Conservation (phyloP, 2,888 invertebrate species). For the Apodemia mormo region DNA sequence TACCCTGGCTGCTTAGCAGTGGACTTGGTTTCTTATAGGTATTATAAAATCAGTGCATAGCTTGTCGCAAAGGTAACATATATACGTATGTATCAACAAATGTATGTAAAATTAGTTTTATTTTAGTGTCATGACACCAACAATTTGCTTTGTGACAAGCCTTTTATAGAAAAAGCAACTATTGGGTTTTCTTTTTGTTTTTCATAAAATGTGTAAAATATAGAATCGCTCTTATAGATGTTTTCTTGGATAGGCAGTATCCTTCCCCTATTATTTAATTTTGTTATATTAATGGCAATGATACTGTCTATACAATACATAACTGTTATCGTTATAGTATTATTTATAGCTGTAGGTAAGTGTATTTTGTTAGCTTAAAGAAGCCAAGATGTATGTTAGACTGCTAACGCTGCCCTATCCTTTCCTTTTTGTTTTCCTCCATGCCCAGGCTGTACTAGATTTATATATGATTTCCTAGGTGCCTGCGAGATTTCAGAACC, state of each 20-base stretch:
- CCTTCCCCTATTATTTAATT: constrained; percentile 49
- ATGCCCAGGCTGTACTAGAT: constrained; percentile 78
- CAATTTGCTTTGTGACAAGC: constrained; percentile 73
- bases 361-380: constrained; percentile 81
- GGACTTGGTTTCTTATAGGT: constrained; percentile 80
- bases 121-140: constrained; percentile 24
- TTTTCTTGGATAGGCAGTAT: constrained; percentile 76
- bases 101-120: constrained; percentile 32
- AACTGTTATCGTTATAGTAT: constrained; percentile 64
- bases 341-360: constrained; percentile 77
- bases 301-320: constrained; percentile 68
- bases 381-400: constrained; percentile 81
- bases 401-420: constrained; percentile 74
- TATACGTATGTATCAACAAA: constrained; percentile 46
- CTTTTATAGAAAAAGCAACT: constrained; percentile 57
- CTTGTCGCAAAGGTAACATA: constrained; percentile 76
- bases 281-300: constrained; percentile 49
- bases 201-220: constrained; percentile 71
- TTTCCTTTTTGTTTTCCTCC: constrained; percentile 69
- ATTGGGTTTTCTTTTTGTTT: constrained; percentile 49
- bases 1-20: constrained; percentile 76
- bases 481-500: constrained; percentile 76
- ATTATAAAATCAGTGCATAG: constrained; percentile 52
- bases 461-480: constrained; percentile 79
- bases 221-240: constrained; percentile 74